Conservation (phyloP, 2,113 vertebrate species). For the Seriola dumerili region DNA sequence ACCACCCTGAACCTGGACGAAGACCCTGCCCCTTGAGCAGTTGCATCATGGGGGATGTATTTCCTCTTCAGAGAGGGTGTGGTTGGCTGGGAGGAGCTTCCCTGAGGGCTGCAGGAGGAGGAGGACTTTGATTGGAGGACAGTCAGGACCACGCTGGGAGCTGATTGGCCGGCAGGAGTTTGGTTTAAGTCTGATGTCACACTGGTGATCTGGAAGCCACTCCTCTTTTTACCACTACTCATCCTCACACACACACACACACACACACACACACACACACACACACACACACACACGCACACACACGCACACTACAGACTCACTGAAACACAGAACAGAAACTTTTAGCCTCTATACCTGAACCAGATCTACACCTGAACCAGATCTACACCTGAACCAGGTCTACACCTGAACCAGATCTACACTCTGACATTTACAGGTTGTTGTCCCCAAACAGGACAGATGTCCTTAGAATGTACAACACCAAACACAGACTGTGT, state of each 20-base stretch:
- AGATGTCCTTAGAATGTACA: no score
- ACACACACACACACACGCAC: neutral
- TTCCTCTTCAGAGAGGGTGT: slow-evolving; percentile 71
- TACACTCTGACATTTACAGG: no score
- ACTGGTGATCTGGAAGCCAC: slow-evolving; percentile 93
- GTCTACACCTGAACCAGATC: neutral
- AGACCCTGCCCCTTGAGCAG: slow-evolving; percentile 22
- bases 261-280: neutral
- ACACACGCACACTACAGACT: neutral
- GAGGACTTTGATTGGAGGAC: slow-evolving; percentile 34
- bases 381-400: neutral
- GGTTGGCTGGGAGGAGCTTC: slow-evolving; percentile 80
- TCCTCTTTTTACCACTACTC: slow-evolving; percentile 89
- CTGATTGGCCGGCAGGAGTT: slow-evolving; percentile 35
- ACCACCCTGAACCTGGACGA: slow-evolving; percentile 89
- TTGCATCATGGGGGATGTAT: slow-evolving; percentile 60
- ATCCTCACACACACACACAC: slow-evolving; percentile 66
- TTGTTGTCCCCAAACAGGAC: no score
- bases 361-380: neutral
- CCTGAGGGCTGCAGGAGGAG: slow-evolving; percentile 27
- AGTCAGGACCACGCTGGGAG: slow-evolving; percentile 8
- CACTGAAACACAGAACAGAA: slow-evolving; percentile 25
- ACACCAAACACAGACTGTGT: no score
- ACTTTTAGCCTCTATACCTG: no score
- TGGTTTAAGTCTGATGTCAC: slow-evolving; percentile 88